A percentile compares a stretch with the other conserved stretches of the same genome.
phyloP scores from a whole-genome alignment of 2,113 vertebrate genomes.

The Trochalopteron elliotii region DNA sequence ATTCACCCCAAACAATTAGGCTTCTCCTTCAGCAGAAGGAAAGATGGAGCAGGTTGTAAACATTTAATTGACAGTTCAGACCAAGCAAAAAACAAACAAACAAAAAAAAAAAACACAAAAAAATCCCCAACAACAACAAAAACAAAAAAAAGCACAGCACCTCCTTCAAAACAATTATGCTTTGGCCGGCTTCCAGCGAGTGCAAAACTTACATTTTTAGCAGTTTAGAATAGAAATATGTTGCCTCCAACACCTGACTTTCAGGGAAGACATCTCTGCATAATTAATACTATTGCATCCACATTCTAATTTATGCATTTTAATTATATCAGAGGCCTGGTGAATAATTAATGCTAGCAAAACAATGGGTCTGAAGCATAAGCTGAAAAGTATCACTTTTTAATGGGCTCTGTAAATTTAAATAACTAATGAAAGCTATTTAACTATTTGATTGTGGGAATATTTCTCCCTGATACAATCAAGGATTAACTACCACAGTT shows the following conservation, averaged over 20 bases:
- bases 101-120: not conserved
- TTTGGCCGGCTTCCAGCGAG: not conserved
- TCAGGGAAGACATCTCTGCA: not conserved
- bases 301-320: slow-evolving; percentile 51
- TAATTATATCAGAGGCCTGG: slow-evolving; percentile 34
- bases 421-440: slow-evolving; percentile 46
- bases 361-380: slow-evolving; percentile 37
- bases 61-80: slow-evolving; percentile 34
- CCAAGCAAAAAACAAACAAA: not conserved
- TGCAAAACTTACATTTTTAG: slow-evolving; percentile 18
- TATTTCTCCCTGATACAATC: not conserved
- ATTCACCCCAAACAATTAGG: not conserved
- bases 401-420: slow-evolving; percentile 10
- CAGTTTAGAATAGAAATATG: slow-evolving; percentile 5
- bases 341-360: slow-evolving; percentile 55
- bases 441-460: slow-evolving; percentile 31
- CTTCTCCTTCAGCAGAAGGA: slow-evolving; percentile 12
- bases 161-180: not conserved
- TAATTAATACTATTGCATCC: slow-evolving; percentile 41
- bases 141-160: not conserved
- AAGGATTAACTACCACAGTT: not conserved
- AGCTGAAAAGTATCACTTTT: slow-evolving; percentile 40
- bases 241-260: not conserved
- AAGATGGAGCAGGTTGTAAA: slow-evolving; percentile 16
- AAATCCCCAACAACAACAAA: not conserved